Evolutionary conservation across 2,888 invertebrate species (phyloP).

Genomic region (Germaria angustata): DNA sequence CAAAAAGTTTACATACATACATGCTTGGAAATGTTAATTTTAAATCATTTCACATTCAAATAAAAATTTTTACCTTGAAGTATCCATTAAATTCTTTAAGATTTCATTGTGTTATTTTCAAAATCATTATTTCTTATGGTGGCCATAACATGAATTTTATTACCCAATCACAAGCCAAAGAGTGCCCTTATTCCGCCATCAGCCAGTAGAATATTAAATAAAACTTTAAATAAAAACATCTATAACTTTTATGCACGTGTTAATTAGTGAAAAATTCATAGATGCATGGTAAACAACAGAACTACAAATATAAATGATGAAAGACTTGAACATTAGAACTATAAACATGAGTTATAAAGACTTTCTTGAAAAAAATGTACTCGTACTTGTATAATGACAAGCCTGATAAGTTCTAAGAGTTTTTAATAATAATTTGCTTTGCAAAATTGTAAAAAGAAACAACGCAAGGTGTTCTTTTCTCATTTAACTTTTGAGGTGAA

Average conservation of each 20-base stretch:
- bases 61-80: too few species aligned
- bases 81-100: background rate
- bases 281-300: background rate
- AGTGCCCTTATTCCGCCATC: background rate
- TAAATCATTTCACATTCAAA: too few species aligned
- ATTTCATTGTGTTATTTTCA: background rate
- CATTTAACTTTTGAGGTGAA: background rate
- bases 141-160: conserved; percentile 51
- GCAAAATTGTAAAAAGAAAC: background rate
- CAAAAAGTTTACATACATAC: too few species aligned
- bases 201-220: background rate
- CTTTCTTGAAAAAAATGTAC: background rate
- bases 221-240: background rate
- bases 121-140: conserved; percentile 42
- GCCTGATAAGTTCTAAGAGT: background rate
- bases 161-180: conserved; percentile 22
- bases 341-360: background rate
- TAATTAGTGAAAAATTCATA: conserved; percentile 57
- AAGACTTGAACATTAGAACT: background rate
- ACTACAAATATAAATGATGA: background rate
- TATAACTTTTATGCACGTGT: conserved; percentile 20
- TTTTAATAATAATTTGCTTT: background rate
- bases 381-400: background rate
- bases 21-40: too few species aligned
- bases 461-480: background rate